phyloP scores from a whole-genome alignment of 2,888 invertebrate species.

The Piscicola geometra region DNA sequence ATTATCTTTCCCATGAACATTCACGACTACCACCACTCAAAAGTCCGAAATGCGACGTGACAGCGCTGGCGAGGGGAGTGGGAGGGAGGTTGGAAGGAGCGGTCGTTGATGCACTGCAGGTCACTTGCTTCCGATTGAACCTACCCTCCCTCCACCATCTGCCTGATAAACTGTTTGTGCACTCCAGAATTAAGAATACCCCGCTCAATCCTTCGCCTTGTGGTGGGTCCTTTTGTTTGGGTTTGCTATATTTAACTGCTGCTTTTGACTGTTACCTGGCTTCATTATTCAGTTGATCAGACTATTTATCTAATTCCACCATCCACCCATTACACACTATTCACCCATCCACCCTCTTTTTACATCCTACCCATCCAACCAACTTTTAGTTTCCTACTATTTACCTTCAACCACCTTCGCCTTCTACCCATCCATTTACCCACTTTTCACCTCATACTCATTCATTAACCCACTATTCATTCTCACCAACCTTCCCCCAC shows the following conservation, averaged over 20 bases:
- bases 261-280: no score
- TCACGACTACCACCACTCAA: background rate
- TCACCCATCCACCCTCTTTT: no score
- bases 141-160: background rate
- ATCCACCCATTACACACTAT: no score
- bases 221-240: background rate
- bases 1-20: background rate
- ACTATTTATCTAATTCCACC: background rate
- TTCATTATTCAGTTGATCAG: no score
- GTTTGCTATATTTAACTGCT: no score
- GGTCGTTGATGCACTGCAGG: background rate
- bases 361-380: no score
- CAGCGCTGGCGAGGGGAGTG: background rate
- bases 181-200: background rate
- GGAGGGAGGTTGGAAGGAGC: background rate
- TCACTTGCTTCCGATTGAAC: background rate
- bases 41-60: background rate
- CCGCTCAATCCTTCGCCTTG: background rate
- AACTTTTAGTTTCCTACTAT: no score
- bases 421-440: no score
- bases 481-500: no score
- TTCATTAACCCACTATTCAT: no score
- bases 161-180: background rate
- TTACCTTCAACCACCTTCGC: no score
- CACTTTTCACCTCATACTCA: no score